Evolutionary conservation across 2,888 invertebrate genomes (phyloP).

Genomic region (Synergus umbraculus): DNA sequence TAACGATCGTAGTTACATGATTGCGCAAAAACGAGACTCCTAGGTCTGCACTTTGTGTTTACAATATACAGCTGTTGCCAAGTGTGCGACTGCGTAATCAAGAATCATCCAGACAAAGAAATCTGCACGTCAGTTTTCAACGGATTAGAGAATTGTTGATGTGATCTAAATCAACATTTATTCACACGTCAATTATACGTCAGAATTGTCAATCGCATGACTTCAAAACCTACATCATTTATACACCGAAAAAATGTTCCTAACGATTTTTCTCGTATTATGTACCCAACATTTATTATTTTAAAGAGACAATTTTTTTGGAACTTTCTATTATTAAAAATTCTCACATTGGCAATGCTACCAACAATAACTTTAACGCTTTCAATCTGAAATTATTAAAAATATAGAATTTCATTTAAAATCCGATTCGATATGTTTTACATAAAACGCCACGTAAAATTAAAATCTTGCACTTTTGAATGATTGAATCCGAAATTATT

Average conservation of each 20-base stretch:
- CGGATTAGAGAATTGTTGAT: conserved; percentile 10
- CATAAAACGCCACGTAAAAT: too few relatives aligned
- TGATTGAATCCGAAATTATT: too few relatives aligned
- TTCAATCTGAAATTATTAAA: neutral
- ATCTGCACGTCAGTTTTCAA: conserved; percentile 35
- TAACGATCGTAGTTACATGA: conserved; percentile 42
- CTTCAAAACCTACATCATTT: neutral
- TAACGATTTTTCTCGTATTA: neutral
- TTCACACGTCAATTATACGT: neutral
- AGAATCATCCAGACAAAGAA: conserved; percentile 44
- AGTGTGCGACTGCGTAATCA: conserved; percentile 41
- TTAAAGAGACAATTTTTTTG: neutral
- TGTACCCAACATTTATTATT: neutral
- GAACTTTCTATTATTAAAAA: neutral
- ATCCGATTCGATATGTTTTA: neutral
- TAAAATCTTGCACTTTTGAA: too few relatives aligned
- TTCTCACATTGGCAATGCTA: neutral
- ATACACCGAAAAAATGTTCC: neutral
- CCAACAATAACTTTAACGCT: neutral
- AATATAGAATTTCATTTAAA: neutral
- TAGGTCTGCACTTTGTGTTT: conserved; percentile 47
- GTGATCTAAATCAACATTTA: conserved; percentile 5
- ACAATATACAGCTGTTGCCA: conserved; percentile 50
- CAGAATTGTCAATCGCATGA: neutral
- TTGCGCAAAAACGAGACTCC: conserved; percentile 38